Evolutionary conservation across 1,140 invertebrate genomes (phyloP).

Genomic region (Oncopodura yosiiana): DNA sequence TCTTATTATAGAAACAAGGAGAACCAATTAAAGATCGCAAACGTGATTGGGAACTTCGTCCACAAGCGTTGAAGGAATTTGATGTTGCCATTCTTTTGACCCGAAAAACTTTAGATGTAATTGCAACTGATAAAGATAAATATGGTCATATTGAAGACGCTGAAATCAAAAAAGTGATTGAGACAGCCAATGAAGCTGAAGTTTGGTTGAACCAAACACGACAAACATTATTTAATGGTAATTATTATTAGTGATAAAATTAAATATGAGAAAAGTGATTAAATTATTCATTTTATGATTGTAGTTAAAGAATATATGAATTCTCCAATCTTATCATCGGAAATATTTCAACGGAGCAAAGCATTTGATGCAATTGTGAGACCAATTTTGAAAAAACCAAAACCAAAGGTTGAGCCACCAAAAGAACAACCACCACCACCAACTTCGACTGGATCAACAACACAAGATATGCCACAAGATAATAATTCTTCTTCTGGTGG

Average conservation of each 20-base stretch:
- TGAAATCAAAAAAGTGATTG: conserved; percentile 62
- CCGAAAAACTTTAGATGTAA: conserved; percentile 61
- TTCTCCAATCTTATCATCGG: background rate
- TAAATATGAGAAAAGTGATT: conserved; percentile 61
- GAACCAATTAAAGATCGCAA: conserved; percentile 73
- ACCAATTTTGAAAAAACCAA: conserved; percentile 73
- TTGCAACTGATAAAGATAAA: conserved; percentile 61
- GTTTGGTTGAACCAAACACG: conserved; percentile 65
- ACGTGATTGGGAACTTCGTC: conserved; percentile 65
- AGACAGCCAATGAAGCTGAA: conserved; percentile 44
- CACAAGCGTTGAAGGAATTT: conserved; percentile 64
- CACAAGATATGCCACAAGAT: too few species aligned
- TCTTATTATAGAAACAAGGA: conserved; percentile 49
- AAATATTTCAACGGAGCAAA: conserved; percentile 26
- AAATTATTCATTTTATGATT: conserved; percentile 62
- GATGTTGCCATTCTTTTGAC: conserved; percentile 58
- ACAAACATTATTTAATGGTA: conserved; percentile 48
- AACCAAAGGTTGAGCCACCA: conserved; percentile 55
- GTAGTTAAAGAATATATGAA: conserved; percentile 45
- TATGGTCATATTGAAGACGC: conserved; percentile 70
- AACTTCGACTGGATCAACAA: too few species aligned
- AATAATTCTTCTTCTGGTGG: too few species aligned
- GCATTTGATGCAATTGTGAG: conserved; percentile 55
- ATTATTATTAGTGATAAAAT: too few species aligned
- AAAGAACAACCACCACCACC: conserved; percentile 9